Evolutionary conservation across 2,113 vertebrate species (phyloP).

Genomic region (Silurus glanis): DNA sequence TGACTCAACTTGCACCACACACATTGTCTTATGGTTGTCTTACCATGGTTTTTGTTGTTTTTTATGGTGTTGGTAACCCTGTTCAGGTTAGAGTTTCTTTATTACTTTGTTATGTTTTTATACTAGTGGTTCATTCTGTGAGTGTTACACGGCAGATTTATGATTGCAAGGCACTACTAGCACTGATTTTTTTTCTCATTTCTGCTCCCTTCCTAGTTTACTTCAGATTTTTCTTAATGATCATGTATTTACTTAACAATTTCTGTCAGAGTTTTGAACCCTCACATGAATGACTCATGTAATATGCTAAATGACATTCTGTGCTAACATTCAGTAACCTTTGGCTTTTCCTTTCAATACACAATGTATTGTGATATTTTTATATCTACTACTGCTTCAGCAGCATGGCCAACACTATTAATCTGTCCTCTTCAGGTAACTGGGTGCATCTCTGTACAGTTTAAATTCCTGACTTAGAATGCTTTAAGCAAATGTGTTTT

Average conservation of each 20-base stretch:
- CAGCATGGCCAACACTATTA: background rate
- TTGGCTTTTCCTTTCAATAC: background rate
- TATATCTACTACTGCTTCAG: background rate
- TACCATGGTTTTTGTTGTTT: no score
- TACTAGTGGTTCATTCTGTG: no score
- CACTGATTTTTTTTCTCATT: background rate
- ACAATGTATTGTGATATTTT: background rate
- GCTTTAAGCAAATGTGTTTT: slow-evolving; percentile 69
- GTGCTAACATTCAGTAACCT: background rate
- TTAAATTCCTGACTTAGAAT: slow-evolving; percentile 50
- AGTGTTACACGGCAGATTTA: no score
- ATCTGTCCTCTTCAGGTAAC: background rate
- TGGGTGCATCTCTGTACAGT: background rate
- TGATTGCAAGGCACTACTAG: background rate
- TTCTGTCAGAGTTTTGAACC: background rate
- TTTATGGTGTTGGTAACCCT: no score
- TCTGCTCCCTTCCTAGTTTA: background rate
- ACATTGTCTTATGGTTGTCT: no score
- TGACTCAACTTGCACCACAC: no score
- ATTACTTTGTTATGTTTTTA: no score
- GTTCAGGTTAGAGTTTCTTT: no score
- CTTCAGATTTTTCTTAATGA: background rate
- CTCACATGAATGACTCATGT: background rate
- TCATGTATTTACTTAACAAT: background rate
- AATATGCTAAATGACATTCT: background rate